phyloP scores from a whole-genome alignment of 2,113 vertebrate species.

The Myiopsitta monachus region DNA sequence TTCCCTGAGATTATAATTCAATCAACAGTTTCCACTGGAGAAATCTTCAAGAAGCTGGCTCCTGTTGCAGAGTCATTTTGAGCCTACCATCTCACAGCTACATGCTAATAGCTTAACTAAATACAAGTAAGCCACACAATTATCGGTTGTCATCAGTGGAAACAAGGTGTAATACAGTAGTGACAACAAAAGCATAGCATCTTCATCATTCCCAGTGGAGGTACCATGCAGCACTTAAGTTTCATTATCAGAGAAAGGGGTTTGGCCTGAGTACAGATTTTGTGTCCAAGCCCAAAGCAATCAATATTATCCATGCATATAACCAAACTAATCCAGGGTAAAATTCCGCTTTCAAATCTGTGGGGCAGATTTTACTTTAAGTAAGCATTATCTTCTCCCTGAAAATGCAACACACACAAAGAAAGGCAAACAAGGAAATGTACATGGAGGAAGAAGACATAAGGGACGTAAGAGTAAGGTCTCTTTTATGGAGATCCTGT shows the following conservation, averaged over 20 bases:
- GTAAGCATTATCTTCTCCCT: neutral
- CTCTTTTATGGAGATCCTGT: neutral
- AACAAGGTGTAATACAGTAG: neutral
- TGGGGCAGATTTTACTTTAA: neutral
- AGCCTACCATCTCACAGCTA: neutral
- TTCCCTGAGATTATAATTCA: neutral
- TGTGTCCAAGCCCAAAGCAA: neutral
- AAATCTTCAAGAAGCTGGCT: neutral
- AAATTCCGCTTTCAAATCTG: neutral
- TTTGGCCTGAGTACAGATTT: neutral
- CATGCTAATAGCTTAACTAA: neutral
- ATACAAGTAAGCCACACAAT: neutral
- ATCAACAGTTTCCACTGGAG: neutral
- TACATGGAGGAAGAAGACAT: rapidly evolving
- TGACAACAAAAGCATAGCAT: neutral
- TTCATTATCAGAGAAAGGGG: neutral
- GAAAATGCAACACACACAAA: neutral
- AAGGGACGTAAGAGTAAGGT: neutral
- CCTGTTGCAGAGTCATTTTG: neutral
- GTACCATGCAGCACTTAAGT: neutral
- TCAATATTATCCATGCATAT: neutral
- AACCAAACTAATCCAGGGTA: neutral
- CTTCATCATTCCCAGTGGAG: neutral
- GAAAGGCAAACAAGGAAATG: neutral
- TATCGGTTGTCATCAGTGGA: neutral